A percentile compares a stretch with the other conserved stretches of the same genome.
Evolutionary conservation across 2,113 vertebrate genomes (phyloP).

Genomic region (Eonycteris spelaea): DNA sequence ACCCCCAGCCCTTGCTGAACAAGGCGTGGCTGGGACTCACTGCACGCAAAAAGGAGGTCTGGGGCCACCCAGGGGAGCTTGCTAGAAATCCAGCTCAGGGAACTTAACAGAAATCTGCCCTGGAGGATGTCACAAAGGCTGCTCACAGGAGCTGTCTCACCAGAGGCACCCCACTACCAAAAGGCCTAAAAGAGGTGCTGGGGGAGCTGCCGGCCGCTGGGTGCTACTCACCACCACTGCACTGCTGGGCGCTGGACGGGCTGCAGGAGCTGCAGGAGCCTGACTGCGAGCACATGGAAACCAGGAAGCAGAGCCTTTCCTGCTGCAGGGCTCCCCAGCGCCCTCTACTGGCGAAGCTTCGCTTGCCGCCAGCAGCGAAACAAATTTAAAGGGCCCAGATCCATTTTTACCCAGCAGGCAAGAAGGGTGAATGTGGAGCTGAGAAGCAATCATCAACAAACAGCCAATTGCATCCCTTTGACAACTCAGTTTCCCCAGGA

Average conservation of each 20-base stretch:
- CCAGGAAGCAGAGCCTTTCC: background rate
- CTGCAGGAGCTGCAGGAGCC: background rate
- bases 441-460: rapidly evolving
- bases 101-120: background rate
- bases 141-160: background rate
- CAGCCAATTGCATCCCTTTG: background rate
- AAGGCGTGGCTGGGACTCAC: rapidly evolving
- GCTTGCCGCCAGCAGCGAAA: rapidly evolving
- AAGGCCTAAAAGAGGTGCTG: background rate
- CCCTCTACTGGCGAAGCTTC: background rate
- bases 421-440: background rate
- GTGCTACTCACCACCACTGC: background rate
- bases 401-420: background rate
- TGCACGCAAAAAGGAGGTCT: background rate
- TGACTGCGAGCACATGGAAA: rapidly evolving
- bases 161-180: background rate
- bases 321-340: rapidly evolving
- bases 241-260: rapidly evolving
- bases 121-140: background rate
- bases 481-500: background rate
- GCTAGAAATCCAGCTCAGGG: background rate
- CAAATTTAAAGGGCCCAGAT: slow-evolving; percentile 51
- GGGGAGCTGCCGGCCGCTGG: background rate
- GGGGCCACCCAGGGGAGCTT: background rate
- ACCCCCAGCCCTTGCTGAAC: rapidly evolving